A percentile compares a stretch with the other conserved stretches of the same genome.
These are phyloP conservation scores for Catalaphyllia jardinei DNA, from an alignment of 64 coral and sea anemone species.

Conservation along the genomic window DNA sequence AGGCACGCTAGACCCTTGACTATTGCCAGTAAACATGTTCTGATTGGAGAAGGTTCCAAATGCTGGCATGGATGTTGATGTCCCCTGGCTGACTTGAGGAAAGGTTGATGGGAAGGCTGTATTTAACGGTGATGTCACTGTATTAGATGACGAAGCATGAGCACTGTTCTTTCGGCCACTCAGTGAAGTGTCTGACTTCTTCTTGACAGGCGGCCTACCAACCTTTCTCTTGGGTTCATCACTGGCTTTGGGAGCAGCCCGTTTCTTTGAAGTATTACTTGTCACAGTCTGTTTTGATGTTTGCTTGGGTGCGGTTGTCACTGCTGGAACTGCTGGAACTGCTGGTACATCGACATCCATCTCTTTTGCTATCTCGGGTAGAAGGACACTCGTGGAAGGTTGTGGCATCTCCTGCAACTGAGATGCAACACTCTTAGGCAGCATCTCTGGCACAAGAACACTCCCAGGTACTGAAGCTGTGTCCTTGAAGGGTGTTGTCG, in stretches of 20 bases:
- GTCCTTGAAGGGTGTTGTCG: constrained; percentile 18
- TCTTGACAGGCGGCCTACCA: constrained; percentile 73
- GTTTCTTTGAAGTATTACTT: constrained; percentile 49
- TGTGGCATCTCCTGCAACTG: constrained; percentile 17
- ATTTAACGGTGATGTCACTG: constrained; percentile 36
- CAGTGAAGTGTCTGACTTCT: not conserved
- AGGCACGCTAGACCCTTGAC: constrained; percentile 31
- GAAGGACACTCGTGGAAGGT: not conserved
- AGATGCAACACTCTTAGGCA: constrained; percentile 5
- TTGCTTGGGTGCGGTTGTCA: not conserved
- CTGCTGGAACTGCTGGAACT: not conserved
- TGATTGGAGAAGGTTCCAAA: not conserved
- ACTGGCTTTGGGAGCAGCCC: constrained; percentile 52
- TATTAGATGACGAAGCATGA: constrained; percentile 21
- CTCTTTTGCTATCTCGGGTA: constrained; percentile 31
- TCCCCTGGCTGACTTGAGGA: constrained; percentile 9
- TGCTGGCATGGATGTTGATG: not conserved
- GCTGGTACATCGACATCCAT: not conserved
- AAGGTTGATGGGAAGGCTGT: constrained; percentile 34
- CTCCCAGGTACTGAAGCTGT: not conserved
- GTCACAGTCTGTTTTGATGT: constrained; percentile 8
- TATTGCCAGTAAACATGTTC: not conserved
- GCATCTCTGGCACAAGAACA: constrained; percentile 22
- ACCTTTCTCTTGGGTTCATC: constrained; percentile 94
- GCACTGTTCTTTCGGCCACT: constrained; percentile 2